Conservation (phyloP, 2,888 invertebrate genomes). For the Danaus chrysippus region DNA sequence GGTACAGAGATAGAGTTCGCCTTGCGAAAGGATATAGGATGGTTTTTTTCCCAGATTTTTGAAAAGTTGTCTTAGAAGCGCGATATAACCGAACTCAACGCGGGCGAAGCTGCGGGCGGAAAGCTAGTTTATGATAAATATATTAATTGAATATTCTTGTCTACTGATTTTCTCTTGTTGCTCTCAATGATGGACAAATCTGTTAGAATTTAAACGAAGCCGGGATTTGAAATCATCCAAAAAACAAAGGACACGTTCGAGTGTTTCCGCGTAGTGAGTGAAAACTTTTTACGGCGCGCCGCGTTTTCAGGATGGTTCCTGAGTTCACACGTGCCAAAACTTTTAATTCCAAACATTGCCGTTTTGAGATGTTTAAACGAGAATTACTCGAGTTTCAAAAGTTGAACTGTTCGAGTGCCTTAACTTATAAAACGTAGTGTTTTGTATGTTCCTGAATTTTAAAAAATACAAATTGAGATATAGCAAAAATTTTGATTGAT, state of each 20-base stretch:
- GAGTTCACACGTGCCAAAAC: slow-evolving; percentile 29
- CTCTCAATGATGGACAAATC: not conserved
- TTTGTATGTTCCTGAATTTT: slow-evolving; percentile 10
- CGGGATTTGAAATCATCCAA: not conserved
- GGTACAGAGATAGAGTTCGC: too few relatives aligned
- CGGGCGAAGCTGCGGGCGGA: too few relatives aligned
- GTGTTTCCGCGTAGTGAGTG: not conserved
- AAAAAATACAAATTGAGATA: not conserved
- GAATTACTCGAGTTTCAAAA: slow-evolving; percentile 21
- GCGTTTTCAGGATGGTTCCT: slow-evolving; percentile 19
- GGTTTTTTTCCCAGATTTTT: too few relatives aligned
- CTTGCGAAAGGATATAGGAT: too few relatives aligned
- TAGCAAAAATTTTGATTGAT: not conserved
- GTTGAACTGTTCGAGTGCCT: slow-evolving; percentile 15
- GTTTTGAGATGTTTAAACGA: slow-evolving; percentile 23
- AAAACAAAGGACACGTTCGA: not conserved
- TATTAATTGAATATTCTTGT: too few relatives aligned
- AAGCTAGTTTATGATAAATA: too few relatives aligned
- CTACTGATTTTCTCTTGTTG: too few relatives aligned
- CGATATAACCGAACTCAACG: too few relatives aligned
- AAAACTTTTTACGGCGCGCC: slow-evolving; percentile 15
- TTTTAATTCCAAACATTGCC: slow-evolving; percentile 23
- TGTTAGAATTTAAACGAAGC: not conserved
- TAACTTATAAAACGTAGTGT: slow-evolving; percentile 11
- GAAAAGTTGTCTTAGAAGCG: too few relatives aligned